Evolutionary conservation across 2,113 vertebrate genomes (phyloP).

Genomic region (Sinocyclocheilus anshuiensis): DNA sequence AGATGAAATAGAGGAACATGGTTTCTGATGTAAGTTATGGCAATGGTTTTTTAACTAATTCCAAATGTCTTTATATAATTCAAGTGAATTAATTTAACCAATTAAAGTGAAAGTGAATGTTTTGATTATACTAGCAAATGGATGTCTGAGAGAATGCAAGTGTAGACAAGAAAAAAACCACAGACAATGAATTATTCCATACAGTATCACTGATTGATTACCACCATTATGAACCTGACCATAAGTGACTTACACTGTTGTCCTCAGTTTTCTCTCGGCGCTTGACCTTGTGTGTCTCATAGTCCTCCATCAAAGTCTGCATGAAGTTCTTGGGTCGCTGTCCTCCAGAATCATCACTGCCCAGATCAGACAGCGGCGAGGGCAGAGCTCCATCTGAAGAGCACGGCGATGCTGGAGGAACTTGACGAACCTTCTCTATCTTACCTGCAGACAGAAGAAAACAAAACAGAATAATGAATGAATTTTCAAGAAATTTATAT

Average conservation of each 20-base stretch:
- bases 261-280: constrained; percentile 91
- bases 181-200: not conserved
- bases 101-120: not conserved
- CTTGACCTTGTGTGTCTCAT: constrained; percentile 94
- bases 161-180: not conserved
- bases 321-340: constrained; percentile 92
- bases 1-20: constrained; percentile 32
- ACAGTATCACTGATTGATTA: not conserved
- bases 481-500: not conserved
- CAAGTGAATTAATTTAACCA: not conserved
- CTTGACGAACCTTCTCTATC: constrained; percentile 90
- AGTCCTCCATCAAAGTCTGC: constrained; percentile 98
- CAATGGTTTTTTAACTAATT: not conserved
- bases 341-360: constrained; percentile 81
- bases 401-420: constrained; percentile 84
- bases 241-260: constrained; percentile 84
- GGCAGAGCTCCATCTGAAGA: constrained; percentile 81
- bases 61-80: not conserved
- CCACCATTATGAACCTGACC: not conserved
- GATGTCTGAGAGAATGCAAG: not conserved
- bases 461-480: not conserved
- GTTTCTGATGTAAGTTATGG: not conserved
- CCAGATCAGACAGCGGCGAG: constrained; percentile 75
- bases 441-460: constrained; percentile 82
- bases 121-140: not conserved